Base-by-base conservation (phyloP, 2,797 vertebrate genomes). In the Mustela erminea region DNA sequence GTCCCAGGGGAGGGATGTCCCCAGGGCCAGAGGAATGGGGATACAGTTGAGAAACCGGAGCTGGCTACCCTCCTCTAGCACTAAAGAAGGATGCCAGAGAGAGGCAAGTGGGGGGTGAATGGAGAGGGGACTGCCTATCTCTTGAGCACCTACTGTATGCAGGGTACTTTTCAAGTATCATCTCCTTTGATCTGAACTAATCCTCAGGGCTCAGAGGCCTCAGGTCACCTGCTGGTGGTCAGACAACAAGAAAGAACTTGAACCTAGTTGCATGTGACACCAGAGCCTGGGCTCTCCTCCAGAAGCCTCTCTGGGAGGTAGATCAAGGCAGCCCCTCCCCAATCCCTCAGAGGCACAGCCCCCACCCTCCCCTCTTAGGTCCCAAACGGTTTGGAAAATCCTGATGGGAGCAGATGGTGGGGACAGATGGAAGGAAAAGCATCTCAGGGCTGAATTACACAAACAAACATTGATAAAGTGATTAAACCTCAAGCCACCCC, bases 381-480 rank as follows among this genome's bases (percentile, higher is more conserved):
- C 92, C 41, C 0, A 97, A 95, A 35, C 5, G 32, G 92, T 84
- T 96, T 84, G 32, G 95, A 97, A 98, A 96, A 49, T 49, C 78
- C 96, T 21, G 0, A 18, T 81, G 96, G 98, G 94, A 99, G 98
- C 98, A 99, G 98, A 98, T 98, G 98, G 98, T 83, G 2, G 90
- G 98, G 98, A 98, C 98, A 98, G 98, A 98, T 98, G 98, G 98
- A 98, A 93, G 77, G 95, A 98, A 98, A 97, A 95, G 93, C 98
- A 66, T 98, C 97, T 97, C 78, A 17, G 84, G 96, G 95, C 85
- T 90, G 46, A 97, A 98, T 98, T 94, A 97, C 94, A 98, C 98
- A 97, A 98, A 98, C 97, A 95, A 98, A 98, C 97, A 97, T 52
- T 97, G 97, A 98, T 97, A 95, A 97, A 98, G 96, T 92, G 98